A percentile compares a stretch with the other conserved stretches of the same genome.
phyloP scores from a whole-genome alignment of 2,888 invertebrate genomes.

The Gymnocheta viridis region DNA sequence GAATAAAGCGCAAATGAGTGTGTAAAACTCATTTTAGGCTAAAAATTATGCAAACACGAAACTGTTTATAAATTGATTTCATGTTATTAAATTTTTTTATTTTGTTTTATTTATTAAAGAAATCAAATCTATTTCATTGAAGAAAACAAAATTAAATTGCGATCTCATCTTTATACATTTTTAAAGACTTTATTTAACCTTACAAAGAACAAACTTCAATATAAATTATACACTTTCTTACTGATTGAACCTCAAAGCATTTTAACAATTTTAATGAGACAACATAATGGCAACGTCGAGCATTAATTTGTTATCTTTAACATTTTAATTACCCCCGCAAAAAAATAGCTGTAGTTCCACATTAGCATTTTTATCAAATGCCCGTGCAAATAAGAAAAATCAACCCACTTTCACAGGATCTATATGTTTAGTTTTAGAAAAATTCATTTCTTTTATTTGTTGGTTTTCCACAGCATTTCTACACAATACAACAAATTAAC shows the following conservation, averaged over 20 bases:
- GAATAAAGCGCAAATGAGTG: no score
- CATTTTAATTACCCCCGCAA: slow-evolving; percentile 57
- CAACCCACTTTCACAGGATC: background rate
- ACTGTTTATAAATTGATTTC: no score
- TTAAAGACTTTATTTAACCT: no score
- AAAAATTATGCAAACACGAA: no score
- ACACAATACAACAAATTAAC: slow-evolving; percentile 46
- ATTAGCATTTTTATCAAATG: slow-evolving; percentile 6
- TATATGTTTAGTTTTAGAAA: background rate
- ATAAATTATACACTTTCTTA: background rate
- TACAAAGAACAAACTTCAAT: background rate
- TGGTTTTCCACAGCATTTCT: slow-evolving; percentile 8
- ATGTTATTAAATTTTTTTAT: no score
- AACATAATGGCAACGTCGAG: slow-evolving; percentile 44
- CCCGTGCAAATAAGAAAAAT: background rate
- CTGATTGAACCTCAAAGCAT: slow-evolving; percentile 10
- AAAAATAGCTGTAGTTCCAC: background rate
- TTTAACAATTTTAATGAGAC: slow-evolving; percentile 29
- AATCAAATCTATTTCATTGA: no score
- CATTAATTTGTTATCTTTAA: slow-evolving; percentile 65
- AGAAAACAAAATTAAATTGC: no score
- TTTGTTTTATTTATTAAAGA: no score
- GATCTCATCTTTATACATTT: no score
- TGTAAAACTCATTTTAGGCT: no score
- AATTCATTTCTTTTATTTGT: background rate